These are phyloP conservation scores for Sterna hirundo DNA, from an alignment of 2,113 vertebrate genomes.

Conservation along the genomic window DNA sequence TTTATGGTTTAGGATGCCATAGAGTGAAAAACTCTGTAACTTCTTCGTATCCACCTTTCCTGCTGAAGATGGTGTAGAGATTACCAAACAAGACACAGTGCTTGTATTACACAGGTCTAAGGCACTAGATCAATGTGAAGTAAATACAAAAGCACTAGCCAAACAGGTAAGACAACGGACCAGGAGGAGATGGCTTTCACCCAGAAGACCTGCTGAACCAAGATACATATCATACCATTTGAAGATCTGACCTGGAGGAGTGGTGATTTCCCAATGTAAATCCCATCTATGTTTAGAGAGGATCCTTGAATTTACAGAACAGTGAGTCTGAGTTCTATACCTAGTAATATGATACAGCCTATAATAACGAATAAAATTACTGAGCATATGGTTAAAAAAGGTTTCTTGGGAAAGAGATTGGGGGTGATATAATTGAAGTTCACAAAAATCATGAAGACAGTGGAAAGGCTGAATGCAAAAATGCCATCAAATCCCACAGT, in stretches of 20 bases:
- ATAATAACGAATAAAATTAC: background rate
- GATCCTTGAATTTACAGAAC: background rate
- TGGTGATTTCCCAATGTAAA: background rate
- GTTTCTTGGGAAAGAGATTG: background rate
- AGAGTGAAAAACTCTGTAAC: background rate
- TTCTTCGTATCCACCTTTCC: background rate
- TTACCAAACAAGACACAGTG: background rate
- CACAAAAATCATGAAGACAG: background rate
- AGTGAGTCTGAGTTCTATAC: background rate
- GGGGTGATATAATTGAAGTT: background rate
- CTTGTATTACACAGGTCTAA: background rate
- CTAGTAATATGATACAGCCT: background rate
- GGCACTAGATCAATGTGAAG: background rate
- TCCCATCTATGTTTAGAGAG: background rate
- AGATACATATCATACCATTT: background rate
- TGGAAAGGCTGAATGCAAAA: background rate
- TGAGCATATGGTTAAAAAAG: background rate
- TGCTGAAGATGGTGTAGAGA: background rate
- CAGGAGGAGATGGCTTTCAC: background rate
- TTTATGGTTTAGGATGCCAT: background rate
- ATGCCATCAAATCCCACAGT: background rate
- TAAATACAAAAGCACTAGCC: background rate
- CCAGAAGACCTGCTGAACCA: background rate
- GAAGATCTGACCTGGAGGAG: background rate
- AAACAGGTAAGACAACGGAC: background rate